A percentile compares a stretch with the other conserved stretches of the same genome.
Evolutionary conservation across 2,797 vertebrate species (phyloP).

Genomic region (Leucoraja ocellata): DNA sequence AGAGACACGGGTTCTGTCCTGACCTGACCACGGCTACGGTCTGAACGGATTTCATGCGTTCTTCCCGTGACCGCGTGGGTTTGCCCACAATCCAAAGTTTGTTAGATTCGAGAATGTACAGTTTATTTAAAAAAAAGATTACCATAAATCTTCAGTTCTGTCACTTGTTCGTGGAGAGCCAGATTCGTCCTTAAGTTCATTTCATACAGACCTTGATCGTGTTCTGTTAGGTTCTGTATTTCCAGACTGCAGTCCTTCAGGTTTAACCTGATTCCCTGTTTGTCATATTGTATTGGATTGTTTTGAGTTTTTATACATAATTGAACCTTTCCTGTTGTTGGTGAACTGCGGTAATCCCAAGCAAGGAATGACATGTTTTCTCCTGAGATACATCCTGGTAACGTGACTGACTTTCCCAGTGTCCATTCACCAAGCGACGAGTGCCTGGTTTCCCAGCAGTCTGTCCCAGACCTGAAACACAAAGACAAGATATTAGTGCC

Average conservation of each 20-base stretch:
- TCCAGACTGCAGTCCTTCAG: neutral
- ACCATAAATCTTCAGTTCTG: neutral
- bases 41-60: too few species aligned
- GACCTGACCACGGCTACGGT: too few species aligned
- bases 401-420: neutral
- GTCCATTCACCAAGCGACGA: neutral
- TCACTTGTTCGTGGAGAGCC: neutral
- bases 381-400: neutral
- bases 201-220: neutral
- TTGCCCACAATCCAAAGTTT: too few species aligned
- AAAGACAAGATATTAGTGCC: neutral
- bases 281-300: neutral
- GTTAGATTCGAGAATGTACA: too few species aligned
- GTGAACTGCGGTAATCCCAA: neutral
- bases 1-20: too few species aligned
- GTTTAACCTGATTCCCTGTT: neutral
- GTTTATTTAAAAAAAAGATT: too few species aligned
- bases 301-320: neutral
- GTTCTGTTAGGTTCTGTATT: neutral
- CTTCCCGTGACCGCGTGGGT: too few species aligned
- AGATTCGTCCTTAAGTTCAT: neutral
- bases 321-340: neutral
- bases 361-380: neutral
- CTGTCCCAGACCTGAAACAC: neutral
- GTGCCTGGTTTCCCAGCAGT: neutral